These are phyloP conservation scores for Neelides folsomi DNA, from an alignment of 2,888 invertebrate genomes.

Conservation along the genomic window DNA sequence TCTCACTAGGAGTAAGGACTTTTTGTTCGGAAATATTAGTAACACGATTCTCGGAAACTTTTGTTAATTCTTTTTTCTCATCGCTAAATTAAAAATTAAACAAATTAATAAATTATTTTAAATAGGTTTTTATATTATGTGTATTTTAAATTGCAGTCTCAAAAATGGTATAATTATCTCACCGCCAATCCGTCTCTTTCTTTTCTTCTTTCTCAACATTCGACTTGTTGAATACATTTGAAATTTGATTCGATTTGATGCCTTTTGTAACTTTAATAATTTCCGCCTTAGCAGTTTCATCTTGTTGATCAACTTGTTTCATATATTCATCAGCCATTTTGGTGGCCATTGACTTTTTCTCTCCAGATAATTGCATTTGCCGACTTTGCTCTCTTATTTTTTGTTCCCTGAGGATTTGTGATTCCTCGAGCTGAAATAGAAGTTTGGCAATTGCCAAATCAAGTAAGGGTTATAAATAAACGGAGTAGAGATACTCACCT, in stretches of 20 bases:
- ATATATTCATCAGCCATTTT: conserved; percentile 59
- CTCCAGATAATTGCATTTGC: conserved; percentile 73
- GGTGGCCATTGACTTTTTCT: conserved; percentile 60
- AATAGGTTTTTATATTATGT: no score
- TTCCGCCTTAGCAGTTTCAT: conserved; percentile 18
- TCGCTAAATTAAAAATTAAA: not conserved
- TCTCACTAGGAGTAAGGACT: conserved; percentile 4
- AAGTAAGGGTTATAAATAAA: not conserved
- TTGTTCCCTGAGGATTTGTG: conserved; percentile 68
- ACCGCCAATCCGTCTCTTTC: conserved; percentile 4
- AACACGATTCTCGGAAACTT: not conserved
- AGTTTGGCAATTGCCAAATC: not conserved
- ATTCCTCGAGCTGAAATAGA: conserved; percentile 53
- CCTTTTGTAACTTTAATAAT: conserved; percentile 20
- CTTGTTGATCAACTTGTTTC: conserved; percentile 11
- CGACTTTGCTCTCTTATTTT: conserved; percentile 61
- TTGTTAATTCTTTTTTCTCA: conserved; percentile 9
- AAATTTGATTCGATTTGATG: conserved; percentile 22
- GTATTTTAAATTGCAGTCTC: not conserved
- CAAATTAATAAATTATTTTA: not conserved
- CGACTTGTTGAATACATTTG: conserved; percentile 21
- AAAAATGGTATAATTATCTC: no score
- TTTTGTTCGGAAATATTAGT: not conserved
- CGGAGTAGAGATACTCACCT: conserved; percentile 35
- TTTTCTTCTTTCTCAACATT: conserved; percentile 14